Evolutionary conservation across 1,140 invertebrate genomes (phyloP).

Genomic region (Eumaeus atala): DNA sequence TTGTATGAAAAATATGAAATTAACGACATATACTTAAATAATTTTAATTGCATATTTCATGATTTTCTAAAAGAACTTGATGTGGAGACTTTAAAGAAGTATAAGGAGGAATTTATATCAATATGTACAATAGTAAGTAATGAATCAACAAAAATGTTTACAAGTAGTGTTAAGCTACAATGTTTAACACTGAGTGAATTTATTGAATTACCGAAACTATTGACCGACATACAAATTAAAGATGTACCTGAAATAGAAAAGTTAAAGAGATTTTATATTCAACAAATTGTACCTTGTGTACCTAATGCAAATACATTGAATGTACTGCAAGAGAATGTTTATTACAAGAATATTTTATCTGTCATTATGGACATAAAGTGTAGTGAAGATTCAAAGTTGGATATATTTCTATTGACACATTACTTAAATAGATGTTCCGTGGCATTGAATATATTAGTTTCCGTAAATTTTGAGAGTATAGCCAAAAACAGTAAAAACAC

Average conservation of each 20-base stretch:
- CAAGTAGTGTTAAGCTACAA: conserved; percentile 38
- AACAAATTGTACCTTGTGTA: conserved; percentile 33
- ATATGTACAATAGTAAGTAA: conserved; percentile 40
- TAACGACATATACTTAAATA: conserved; percentile 30
- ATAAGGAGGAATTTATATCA: conserved; percentile 32
- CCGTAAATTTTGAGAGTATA: too few relatives aligned
- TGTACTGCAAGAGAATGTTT: conserved; percentile 36
- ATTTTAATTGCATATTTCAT: conserved; percentile 35
- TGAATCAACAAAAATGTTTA: conserved; percentile 35
- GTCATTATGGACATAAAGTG: not conserved
- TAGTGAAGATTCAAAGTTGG: too few relatives aligned
- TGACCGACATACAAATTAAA: conserved; percentile 38
- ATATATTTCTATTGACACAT: too few relatives aligned
- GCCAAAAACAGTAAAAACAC: too few relatives aligned
- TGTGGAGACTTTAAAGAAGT: conserved; percentile 21
- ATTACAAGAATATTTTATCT: conserved; percentile 39
- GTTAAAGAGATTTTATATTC: conserved; percentile 38
- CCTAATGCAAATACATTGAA: conserved; percentile 19
- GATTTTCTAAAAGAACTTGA: conserved; percentile 35
- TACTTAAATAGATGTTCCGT: too few relatives aligned
- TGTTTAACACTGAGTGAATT: conserved; percentile 42
- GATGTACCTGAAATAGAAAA: conserved; percentile 43
- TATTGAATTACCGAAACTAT: conserved; percentile 36
- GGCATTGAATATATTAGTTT: too few relatives aligned
- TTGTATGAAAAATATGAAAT: conserved; percentile 48